These are phyloP conservation scores for Nothocercus nigrocapillus DNA, from an alignment of 2,113 vertebrate genomes.

Conservation along the genomic window DNA sequence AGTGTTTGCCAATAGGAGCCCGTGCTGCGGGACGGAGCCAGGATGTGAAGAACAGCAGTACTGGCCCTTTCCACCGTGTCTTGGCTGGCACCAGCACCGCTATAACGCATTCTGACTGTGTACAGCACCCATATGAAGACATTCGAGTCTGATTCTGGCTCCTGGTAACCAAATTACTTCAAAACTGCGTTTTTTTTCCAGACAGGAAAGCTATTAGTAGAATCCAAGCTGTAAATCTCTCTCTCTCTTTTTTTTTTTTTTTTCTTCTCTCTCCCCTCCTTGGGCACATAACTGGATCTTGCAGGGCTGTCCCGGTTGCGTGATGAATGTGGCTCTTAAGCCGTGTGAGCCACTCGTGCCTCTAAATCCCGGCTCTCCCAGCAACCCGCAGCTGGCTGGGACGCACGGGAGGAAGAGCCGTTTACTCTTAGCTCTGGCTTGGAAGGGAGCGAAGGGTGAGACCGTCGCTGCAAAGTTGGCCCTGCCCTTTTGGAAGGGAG, in stretches of 20 bases:
- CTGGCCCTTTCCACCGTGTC: too few relatives aligned
- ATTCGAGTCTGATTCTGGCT: background rate
- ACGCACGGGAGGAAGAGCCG: too few relatives aligned
- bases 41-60: too few relatives aligned
- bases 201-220: background rate
- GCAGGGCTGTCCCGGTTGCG: background rate
- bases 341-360: background rate
- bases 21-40: too few relatives aligned
- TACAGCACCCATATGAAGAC: rapidly evolving
- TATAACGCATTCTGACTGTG: background rate
- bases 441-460: background rate
- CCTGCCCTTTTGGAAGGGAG: background rate
- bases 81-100: too few relatives aligned
- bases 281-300: background rate
- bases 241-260: too few relatives aligned
- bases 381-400: too few relatives aligned
- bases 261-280: background rate
- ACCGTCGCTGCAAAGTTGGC: background rate
- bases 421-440: too few relatives aligned
- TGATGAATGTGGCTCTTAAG: background rate
- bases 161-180: background rate
- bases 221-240: constrained; percentile 6
- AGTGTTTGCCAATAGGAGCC: background rate
- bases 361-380: background rate
- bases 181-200: background rate